Evolutionary conservation across 2,888 invertebrate species (phyloP).

Genomic region (Caenorhabditis imperialis): DNA sequence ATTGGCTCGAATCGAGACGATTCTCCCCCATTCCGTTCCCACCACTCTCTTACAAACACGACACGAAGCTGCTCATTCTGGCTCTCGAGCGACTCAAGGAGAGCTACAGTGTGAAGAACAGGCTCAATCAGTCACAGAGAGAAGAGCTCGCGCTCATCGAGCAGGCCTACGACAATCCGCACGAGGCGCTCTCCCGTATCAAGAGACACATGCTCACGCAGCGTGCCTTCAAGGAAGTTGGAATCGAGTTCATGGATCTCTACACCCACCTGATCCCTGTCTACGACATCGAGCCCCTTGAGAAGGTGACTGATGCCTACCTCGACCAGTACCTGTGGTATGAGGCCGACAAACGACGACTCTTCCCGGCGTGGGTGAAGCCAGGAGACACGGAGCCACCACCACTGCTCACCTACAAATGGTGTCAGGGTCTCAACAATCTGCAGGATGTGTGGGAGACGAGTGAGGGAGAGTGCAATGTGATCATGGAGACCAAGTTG

Average conservation of each 20-base stretch:
- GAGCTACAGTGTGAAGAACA: conserved; percentile 78
- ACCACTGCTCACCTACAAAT: conserved; percentile 88
- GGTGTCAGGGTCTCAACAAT: conserved; percentile 86
- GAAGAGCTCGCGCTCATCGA: conserved; percentile 98
- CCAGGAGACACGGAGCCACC: conserved; percentile 98
- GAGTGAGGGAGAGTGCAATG: conserved; percentile 97
- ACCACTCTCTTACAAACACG: conserved; percentile 98
- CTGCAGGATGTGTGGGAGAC: conserved; percentile 98
- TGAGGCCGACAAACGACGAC: conserved; percentile 95
- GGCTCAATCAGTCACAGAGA: conserved; percentile 97
- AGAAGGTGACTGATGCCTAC: conserved; percentile 99
- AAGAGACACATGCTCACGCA: conserved; percentile 98
- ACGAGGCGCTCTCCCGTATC: conserved; percentile 97
- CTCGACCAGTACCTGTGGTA: conserved; percentile 98
- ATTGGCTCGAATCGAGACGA: conserved; percentile 97
- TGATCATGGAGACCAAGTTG: conserved; percentile 94
- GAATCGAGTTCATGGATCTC: conserved; percentile 99
- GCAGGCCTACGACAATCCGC: conserved; percentile 99
- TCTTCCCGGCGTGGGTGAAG: conserved; percentile 99
- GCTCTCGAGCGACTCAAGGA: conserved; percentile 87
- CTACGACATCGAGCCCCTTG: conserved; percentile 98
- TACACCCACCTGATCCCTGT: conserved; percentile 99
- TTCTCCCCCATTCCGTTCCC: conserved; percentile 99
- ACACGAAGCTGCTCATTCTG: conserved; percentile 96
- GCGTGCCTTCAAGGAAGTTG: conserved; percentile 84